Percentiles rank a stretch among this genome's conserved stretches.
phyloP scores from a whole-genome alignment of 1,140 invertebrate species.

The Phocides pigmalion region DNA sequence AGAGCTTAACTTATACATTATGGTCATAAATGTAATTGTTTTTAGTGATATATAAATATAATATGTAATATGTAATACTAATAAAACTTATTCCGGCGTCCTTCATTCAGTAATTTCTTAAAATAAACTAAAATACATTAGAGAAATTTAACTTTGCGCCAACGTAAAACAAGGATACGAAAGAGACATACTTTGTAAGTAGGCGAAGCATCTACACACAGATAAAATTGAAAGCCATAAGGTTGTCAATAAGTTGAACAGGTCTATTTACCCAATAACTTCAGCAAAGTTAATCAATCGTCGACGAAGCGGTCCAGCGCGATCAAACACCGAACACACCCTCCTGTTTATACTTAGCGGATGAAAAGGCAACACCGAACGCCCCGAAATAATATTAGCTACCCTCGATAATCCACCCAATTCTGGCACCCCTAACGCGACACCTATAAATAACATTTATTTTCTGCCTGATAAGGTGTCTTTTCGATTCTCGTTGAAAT shows the following conservation, averaged over 20 bases:
- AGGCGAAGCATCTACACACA: neutral
- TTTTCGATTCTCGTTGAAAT: constrained; percentile 35
- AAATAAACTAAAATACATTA: too few relatives aligned
- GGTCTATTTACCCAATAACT: constrained; percentile 51
- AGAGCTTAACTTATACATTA: too few relatives aligned
- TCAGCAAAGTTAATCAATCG: constrained; percentile 78
- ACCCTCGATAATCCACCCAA: constrained; percentile 77
- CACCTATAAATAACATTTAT: constrained; percentile 49
- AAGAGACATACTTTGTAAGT: too few relatives aligned
- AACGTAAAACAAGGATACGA: too few relatives aligned
- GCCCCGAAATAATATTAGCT: constrained; percentile 82
- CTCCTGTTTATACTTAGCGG: constrained; percentile 81
- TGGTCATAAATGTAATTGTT: too few relatives aligned
- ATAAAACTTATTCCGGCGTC: too few relatives aligned
- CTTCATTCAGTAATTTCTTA: too few relatives aligned
- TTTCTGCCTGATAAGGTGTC: constrained; percentile 35
- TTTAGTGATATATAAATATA: too few relatives aligned
- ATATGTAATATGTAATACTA: too few relatives aligned
- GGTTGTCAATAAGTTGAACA: constrained; percentile 39
- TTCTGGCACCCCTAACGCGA: constrained; percentile 44
- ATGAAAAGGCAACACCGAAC: constrained; percentile 83
- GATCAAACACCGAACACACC: constrained; percentile 76
- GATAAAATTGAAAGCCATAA: constrained; percentile 6
- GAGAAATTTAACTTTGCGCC: too few relatives aligned
- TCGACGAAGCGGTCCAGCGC: constrained; percentile 62